Percentiles rank a stretch among this genome's conserved stretches.
Conservation (phyloP, 2,113 vertebrate species). For the Aegithalos caudatus region DNA sequence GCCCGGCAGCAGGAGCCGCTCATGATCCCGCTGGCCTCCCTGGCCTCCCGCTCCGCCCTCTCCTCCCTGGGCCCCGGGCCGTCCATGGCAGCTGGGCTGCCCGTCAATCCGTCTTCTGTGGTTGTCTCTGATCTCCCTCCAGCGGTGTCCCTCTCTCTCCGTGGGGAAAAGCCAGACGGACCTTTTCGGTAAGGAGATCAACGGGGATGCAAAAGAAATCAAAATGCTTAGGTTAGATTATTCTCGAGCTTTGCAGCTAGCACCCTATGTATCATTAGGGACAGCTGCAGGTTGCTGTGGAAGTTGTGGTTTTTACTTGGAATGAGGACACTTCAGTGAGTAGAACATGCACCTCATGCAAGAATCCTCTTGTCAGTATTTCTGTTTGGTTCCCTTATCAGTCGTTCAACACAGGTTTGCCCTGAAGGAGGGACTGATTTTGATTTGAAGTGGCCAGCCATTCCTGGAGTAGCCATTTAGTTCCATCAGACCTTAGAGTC, state of each 20-base stretch:
- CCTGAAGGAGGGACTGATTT: not conserved
- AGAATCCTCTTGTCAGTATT: not conserved
- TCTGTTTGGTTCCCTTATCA: not conserved
- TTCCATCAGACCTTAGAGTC: not conserved
- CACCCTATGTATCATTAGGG: rapidly evolving
- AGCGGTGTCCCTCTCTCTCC: conserved; percentile 73
- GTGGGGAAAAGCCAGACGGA: conserved; percentile 76
- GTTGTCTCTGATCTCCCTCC: conserved; percentile 70
- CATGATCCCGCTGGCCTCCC: conserved; percentile 71
- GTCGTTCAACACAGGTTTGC: not conserved
- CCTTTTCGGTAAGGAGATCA: conserved; percentile 73
- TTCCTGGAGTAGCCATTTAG: not conserved
- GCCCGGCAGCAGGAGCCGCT: conserved; percentile 87
- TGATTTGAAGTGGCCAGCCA: not conserved
- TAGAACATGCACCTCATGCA: not conserved
- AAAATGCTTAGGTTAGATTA: not conserved
- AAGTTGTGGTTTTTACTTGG: not conserved
- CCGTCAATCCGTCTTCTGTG: conserved; percentile 56
- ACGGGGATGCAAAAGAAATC: not conserved
- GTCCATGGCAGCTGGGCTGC: conserved; percentile 34
- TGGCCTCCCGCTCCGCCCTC: conserved; percentile 65
- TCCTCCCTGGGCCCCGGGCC: conserved; percentile 43
- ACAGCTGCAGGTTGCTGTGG: not conserved
- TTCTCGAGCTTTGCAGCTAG: not conserved
- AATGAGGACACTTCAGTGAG: not conserved